These are phyloP conservation scores for Galleria mellonella DNA, from an alignment of 1,140 invertebrate genomes.

Conservation along the genomic window DNA sequence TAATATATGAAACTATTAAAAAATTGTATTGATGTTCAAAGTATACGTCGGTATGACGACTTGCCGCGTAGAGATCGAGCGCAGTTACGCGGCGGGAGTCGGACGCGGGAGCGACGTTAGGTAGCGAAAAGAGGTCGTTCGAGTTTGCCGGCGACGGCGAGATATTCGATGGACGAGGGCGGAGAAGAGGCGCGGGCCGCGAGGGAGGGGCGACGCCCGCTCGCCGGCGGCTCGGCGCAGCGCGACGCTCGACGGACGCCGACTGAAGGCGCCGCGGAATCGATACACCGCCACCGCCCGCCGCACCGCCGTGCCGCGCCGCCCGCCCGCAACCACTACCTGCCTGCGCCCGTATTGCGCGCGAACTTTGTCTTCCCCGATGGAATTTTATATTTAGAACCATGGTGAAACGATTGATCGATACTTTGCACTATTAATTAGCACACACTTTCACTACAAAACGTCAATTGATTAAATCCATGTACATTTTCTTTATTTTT, in stretches of 20 bases:
- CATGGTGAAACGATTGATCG: conserved; percentile 71
- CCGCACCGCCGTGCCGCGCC: conserved; percentile 25
- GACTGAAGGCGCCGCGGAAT: conserved; percentile 65
- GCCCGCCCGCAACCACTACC: conserved; percentile 39
- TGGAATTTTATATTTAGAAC: conserved; percentile 73
- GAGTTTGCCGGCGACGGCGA: conserved; percentile 66
- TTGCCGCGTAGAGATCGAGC: conserved; percentile 39
- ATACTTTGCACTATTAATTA: conserved; percentile 73
- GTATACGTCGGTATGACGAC: conserved; percentile 5
- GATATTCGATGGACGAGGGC: conserved; percentile 38
- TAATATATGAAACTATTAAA: background rate
- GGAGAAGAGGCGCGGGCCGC: conserved; percentile 35
- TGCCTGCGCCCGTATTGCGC: conserved; percentile 68
- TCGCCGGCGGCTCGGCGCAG: conserved; percentile 60
- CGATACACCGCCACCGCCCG: conserved; percentile 54
- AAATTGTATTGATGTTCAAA: background rate
- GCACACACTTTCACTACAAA: conserved; percentile 44
- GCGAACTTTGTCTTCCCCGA: conserved; percentile 70
- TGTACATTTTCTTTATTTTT: too few relatives aligned
- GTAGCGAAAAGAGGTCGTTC: conserved; percentile 67
- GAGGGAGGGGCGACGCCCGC: conserved; percentile 54
- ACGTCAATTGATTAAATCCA: too few relatives aligned
- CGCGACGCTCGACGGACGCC: conserved; percentile 66
- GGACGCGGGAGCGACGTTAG: conserved; percentile 63
- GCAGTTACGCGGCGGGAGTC: conserved; percentile 62